Evolutionary conservation across 2,113 vertebrate genomes (phyloP), one percentile per base, ranked within the genome.

Genomic region (Rhinolophus ferrumequinum): DNA sequence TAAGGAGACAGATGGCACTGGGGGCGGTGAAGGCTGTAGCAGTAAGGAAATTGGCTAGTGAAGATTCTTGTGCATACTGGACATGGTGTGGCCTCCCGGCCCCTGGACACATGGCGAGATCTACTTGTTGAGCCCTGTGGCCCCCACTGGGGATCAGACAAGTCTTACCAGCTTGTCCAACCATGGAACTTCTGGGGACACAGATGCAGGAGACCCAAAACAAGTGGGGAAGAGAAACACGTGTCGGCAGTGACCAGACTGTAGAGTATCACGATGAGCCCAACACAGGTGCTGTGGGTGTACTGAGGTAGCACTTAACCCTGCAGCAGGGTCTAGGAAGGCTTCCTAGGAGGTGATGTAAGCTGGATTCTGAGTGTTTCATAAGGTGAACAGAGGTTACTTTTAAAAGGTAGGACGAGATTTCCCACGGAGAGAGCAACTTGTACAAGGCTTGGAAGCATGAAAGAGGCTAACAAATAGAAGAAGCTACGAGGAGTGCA

Each of bases 301-400:
- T 62, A 7, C 50, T 22, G 16, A 26, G 44, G 70, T n/a, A 66
- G 69, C 67, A 12, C 21, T 62, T 38, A 21, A 35, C 64, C 6
- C 33, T 16, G 0, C 0, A 3, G 54, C 0, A 0, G 41, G 22
- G 3, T 56, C 52, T 1, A 24, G 18, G 6, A 41, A 77, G 44
- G 56, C 70, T 77, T 84, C 38, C 38, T 38, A 28, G 52, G 35
- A 67, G 60, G 54, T 52, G n/a, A n/a, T 0, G 0, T n/a, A 52
- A 16, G 33, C 52, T 35, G 35, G 8, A 28, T 81, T 22, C 6
- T 47, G 16, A 58, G 18, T 35, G 19, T 69, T 66, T 75, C 11
- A 2, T 44, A 22, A 28, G 16, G 50, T 73, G 54, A 86, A 18
- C 38, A 54, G 28, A 16, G 22, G 8, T 62, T 67, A 14, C 35